phyloP scores from a whole-genome alignment of 2,888 invertebrate genomes.

The Noctua janthe region DNA sequence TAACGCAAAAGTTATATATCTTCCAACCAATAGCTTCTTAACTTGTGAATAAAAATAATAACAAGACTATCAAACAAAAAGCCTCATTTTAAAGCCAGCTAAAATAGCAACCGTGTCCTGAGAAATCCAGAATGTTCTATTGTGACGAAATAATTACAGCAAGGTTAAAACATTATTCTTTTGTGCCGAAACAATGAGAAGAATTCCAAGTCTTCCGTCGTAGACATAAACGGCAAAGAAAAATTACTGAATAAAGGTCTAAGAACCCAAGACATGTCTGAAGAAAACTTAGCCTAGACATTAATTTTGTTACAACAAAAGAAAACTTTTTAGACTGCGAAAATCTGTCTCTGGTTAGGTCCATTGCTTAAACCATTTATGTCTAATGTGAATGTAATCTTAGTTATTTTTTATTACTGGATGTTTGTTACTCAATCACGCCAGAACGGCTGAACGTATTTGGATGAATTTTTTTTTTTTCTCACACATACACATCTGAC shows the following conservation, averaged over 20 bases:
- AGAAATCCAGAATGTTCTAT: conserved; percentile 35
- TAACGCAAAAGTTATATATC: neutral
- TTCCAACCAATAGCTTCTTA: neutral
- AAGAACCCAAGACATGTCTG: conserved; percentile 32
- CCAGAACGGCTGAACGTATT: too few species aligned
- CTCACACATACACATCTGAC: too few species aligned
- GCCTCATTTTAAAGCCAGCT: neutral
- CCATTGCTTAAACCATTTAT: neutral
- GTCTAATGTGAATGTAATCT: too few species aligned
- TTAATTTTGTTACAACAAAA: conserved; percentile 56
- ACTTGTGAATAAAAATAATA: neutral
- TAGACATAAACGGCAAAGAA: conserved; percentile 46
- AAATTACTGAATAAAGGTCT: conserved; percentile 49
- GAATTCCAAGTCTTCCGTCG: conserved; percentile 48
- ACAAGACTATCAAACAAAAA: neutral
- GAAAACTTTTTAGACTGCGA: conserved; percentile 34
- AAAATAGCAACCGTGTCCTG: conserved; percentile 11
- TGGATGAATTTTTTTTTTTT: too few species aligned
- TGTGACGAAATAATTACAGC: conserved; percentile 59
- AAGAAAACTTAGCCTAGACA: conserved; percentile 51
- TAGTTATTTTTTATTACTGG: too few species aligned
- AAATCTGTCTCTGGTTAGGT: conserved; percentile 4
- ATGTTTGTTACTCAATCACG: too few species aligned
- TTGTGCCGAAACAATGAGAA: conserved; percentile 59
- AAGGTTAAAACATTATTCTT: conserved; percentile 58